Percentiles rank a stretch among this genome's conserved stretches.
Evolutionary conservation across 2,797 vertebrate genomes (phyloP).

Genomic region (Jordanella pulchra): DNA sequence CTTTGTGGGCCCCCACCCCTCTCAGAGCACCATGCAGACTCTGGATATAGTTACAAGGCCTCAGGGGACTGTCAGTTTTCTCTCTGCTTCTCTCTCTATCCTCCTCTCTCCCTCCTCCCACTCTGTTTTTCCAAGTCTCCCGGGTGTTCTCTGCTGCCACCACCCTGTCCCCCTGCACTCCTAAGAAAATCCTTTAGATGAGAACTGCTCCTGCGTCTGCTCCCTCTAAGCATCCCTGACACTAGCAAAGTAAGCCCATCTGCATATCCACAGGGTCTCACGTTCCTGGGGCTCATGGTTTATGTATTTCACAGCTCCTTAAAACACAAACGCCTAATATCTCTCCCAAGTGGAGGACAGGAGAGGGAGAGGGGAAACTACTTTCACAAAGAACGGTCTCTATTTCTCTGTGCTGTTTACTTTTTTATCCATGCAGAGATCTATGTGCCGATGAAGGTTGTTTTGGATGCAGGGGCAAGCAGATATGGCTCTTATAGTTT

Average conservation of each 20-base stretch:
- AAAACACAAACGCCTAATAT: constrained; percentile 98
- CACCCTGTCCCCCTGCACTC: constrained; percentile 83
- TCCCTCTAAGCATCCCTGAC: constrained; percentile 92
- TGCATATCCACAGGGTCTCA: constrained; percentile 98
- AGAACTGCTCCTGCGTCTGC: constrained; percentile 83
- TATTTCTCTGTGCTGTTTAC: constrained; percentile 69
- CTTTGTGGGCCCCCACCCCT: constrained; percentile 80
- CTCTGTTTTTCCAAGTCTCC: constrained; percentile 73
- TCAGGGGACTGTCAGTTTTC: constrained; percentile 84
- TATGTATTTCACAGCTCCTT: constrained; percentile 99
- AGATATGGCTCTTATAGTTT: constrained; percentile 50
- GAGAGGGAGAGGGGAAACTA: constrained; percentile 58
- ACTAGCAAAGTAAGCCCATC: constrained; percentile 98
- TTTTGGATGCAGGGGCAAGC: constrained; percentile 58
- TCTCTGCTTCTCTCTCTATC: constrained; percentile 46
- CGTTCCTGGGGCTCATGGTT: constrained; percentile 98
- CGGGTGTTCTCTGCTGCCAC: constrained; percentile 73
- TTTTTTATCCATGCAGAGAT: constrained; percentile 64
- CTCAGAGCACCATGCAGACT: constrained; percentile 88
- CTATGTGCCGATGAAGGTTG: constrained; percentile 70
- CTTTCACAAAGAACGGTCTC: constrained; percentile 67
- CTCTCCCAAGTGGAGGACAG: constrained; percentile 90
- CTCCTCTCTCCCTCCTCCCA: constrained; percentile 53
- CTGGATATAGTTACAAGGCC: constrained; percentile 96
- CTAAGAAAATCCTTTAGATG: constrained; percentile 92